Conservation (phyloP, 2,113 vertebrate species). For the Hylia prasina region DNA sequence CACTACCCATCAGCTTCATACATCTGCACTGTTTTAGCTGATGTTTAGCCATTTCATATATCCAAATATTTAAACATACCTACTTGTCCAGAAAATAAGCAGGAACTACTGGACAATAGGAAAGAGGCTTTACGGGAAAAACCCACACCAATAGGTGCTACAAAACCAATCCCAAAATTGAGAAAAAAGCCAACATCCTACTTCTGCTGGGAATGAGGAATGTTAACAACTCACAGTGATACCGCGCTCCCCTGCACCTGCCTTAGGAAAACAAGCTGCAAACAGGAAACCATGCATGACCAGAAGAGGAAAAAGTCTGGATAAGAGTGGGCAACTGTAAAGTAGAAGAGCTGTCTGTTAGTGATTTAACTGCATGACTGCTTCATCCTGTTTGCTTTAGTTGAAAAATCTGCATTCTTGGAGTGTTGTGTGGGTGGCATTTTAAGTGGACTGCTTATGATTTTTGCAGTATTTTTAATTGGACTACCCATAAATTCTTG, state of each 20-base stretch:
- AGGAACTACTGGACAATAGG: neutral
- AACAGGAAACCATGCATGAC: neutral
- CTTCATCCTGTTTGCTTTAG: neutral
- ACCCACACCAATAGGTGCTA: neutral
- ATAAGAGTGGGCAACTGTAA: neutral
- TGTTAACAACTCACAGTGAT: neutral
- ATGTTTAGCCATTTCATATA: neutral
- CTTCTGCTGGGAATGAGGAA: neutral
- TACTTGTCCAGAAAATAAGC: neutral
- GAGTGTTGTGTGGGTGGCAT: neutral
- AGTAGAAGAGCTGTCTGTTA: neutral
- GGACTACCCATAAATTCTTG: neutral
- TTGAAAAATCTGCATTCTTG: neutral
- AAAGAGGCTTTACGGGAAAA: neutral
- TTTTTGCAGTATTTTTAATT: neutral
- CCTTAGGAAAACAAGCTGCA: neutral
- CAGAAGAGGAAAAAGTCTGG: neutral
- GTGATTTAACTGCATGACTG: neutral
- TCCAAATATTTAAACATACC: neutral
- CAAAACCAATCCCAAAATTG: neutral
- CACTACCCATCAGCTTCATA: neutral
- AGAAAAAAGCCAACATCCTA: neutral
- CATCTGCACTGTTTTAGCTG: neutral
- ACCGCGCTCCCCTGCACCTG: accelerated
- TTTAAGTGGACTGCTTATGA: neutral